Percentiles rank a stretch among this genome's conserved stretches.
Conservation (phyloP, 1,140 invertebrate species). For the Periplaneta americana region DNA sequence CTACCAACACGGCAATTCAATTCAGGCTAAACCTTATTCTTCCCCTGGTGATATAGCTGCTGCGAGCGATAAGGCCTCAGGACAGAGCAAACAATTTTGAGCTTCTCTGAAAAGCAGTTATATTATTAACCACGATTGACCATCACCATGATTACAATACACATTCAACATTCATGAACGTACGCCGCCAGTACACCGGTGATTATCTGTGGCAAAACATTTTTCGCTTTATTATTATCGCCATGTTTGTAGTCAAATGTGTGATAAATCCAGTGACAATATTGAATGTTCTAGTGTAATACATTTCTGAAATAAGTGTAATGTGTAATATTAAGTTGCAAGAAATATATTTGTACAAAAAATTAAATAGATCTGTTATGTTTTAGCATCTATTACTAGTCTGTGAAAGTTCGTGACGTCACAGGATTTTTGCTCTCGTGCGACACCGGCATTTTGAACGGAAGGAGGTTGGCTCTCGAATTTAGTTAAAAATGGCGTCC, state of each 20-base stretch:
- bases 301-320: too few species aligned
- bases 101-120: too few species aligned
- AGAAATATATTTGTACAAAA: background rate
- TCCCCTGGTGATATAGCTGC: too few species aligned
- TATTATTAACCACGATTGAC: too few species aligned
- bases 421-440: background rate
- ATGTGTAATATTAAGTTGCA: background rate
- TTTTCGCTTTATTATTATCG: background rate
- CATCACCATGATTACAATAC: too few species aligned
- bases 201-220: too few species aligned
- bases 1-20: too few species aligned
- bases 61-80: too few species aligned
- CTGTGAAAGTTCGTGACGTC: background rate
- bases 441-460: conserved; percentile 17
- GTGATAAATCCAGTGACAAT: background rate
- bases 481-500: conserved; percentile 66
- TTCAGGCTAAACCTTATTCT: too few species aligned
- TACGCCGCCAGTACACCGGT: too few species aligned
- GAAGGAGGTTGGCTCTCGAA: conserved; percentile 11
- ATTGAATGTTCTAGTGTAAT: background rate
- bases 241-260: background rate
- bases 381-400: background rate
- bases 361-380: background rate
- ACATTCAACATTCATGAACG: background rate
- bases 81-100: too few species aligned